These are phyloP conservation scores for Trichacis sp. DNA, from an alignment of 2,888 invertebrate species.

Conservation along the genomic window DNA sequence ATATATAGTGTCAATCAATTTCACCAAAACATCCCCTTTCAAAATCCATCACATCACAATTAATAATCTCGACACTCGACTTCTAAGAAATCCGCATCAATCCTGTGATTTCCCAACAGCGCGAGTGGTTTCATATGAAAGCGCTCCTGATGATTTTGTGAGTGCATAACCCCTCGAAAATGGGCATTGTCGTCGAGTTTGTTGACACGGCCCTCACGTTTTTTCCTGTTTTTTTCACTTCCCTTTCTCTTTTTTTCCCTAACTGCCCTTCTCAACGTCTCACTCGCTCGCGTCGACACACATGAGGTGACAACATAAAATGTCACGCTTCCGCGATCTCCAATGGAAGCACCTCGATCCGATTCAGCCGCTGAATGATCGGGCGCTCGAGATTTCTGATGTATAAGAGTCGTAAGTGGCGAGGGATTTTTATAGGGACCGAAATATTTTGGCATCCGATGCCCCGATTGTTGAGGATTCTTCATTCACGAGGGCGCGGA, in stretches of 20 bases:
- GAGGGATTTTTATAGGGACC: constrained; percentile 50
- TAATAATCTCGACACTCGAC: too few species aligned
- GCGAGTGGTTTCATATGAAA: too few species aligned
- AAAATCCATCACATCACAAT: too few species aligned
- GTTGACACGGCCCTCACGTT: constrained; percentile 52
- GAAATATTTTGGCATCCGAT: constrained; percentile 63
- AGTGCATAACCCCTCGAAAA: constrained; percentile 44
- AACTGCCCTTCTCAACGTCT: constrained; percentile 33
- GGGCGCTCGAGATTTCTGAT: constrained; percentile 11
- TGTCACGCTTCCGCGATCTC: constrained; percentile 65
- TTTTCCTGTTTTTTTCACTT: constrained; percentile 37
- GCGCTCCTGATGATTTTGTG: too few species aligned
- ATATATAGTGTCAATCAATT: too few species aligned
- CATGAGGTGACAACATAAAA: constrained; percentile 66
- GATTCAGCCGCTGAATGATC: constrained; percentile 5
- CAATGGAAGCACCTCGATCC: constrained; percentile 50
- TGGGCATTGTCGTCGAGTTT: constrained; percentile 53
- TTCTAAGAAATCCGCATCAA: too few species aligned
- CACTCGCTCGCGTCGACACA: constrained; percentile 49
- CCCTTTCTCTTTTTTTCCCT: not conserved
- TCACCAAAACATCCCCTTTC: too few species aligned
- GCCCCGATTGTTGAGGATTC: constrained; percentile 17
- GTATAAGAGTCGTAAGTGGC: constrained; percentile 12
- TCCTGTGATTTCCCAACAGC: too few species aligned
- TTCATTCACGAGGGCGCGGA: not conserved